These are phyloP conservation scores for Malurus alboscapulatus DNA, from an alignment of 2,113 vertebrate species.

Conservation along the genomic window DNA sequence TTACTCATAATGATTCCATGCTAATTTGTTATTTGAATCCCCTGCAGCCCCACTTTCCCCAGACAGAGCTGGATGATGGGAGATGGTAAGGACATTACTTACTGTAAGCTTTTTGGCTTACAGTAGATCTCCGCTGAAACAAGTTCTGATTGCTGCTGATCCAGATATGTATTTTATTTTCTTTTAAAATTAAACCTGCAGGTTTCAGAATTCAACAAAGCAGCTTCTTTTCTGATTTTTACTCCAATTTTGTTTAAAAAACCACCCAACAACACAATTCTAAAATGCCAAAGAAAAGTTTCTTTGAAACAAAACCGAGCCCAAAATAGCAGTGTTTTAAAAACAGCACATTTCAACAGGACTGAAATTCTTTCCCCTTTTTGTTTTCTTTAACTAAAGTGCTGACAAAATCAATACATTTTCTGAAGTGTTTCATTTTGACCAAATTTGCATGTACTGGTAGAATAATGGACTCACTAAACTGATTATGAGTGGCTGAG, in stretches of 20 bases:
- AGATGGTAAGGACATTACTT: neutral
- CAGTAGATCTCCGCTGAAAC: neutral
- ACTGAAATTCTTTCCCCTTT: neutral
- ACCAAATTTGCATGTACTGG: neutral
- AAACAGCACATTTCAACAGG: neutral
- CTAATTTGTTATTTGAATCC: slow-evolving; percentile 55
- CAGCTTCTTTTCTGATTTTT: neutral
- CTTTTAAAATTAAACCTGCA: neutral
- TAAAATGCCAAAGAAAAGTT: neutral
- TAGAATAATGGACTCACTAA: neutral
- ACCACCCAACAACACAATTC: neutral
- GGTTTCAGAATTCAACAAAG: neutral
- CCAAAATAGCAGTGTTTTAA: neutral
- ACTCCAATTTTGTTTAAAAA: neutral
- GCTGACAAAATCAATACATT: slow-evolving; percentile 14
- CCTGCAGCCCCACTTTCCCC: neutral
- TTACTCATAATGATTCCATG: neutral
- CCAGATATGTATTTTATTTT: neutral
- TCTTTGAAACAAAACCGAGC: neutral
- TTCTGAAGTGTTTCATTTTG: slow-evolving; percentile 44
- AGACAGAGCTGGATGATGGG: neutral
- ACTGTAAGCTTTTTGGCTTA: neutral
- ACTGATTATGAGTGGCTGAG: neutral
- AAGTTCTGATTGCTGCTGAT: neutral
- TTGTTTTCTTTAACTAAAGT: slow-evolving; percentile 11